A percentile compares a stretch with the other conserved stretches of the same genome.
These are phyloP conservation scores for Hippopotamus amphibius DNA, from an alignment of 2,113 vertebrate species.

Conservation along the genomic window DNA sequence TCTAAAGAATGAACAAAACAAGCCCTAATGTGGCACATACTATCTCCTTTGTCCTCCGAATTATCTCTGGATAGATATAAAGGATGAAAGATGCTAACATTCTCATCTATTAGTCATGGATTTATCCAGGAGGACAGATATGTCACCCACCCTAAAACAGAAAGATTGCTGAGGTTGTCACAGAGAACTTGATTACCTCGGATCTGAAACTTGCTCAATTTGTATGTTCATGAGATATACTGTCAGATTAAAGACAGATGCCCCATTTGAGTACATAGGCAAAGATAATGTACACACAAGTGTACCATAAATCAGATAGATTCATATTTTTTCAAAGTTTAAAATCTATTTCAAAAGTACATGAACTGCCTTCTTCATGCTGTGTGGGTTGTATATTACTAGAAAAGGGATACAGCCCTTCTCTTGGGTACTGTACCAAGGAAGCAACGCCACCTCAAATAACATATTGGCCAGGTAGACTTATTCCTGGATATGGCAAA, in stretches of 20 bases:
- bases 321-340: conserved; percentile 77
- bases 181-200: conserved; percentile 77
- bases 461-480: background rate
- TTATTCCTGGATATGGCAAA: conserved; percentile 51
- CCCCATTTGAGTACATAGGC: conserved; percentile 66
- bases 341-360: conserved; percentile 71
- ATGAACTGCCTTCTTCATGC: conserved; percentile 50
- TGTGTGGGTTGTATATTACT: conserved; percentile 47
- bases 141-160: conserved; percentile 73
- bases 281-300: conserved; percentile 79
- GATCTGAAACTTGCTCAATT: conserved; percentile 78
- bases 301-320: conserved; percentile 70
- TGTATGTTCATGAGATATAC: conserved; percentile 81
- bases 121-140: conserved; percentile 73
- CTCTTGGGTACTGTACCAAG: conserved; percentile 15
- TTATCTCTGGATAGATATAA: conserved; percentile 66
- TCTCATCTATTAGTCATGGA: conserved; percentile 68
- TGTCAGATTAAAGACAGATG: conserved; percentile 80
- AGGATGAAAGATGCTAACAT: conserved; percentile 63
- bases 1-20: conserved; percentile 64
- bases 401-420: background rate
- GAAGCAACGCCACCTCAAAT: background rate
- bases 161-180: conserved; percentile 78
- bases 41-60: conserved; percentile 59
- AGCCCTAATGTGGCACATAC: background rate